Percentiles rank a stretch among this genome's conserved stretches.
These are phyloP conservation scores for Noctua pronuba DNA, from an alignment of 2,888 invertebrate species.

Conservation along the genomic window DNA sequence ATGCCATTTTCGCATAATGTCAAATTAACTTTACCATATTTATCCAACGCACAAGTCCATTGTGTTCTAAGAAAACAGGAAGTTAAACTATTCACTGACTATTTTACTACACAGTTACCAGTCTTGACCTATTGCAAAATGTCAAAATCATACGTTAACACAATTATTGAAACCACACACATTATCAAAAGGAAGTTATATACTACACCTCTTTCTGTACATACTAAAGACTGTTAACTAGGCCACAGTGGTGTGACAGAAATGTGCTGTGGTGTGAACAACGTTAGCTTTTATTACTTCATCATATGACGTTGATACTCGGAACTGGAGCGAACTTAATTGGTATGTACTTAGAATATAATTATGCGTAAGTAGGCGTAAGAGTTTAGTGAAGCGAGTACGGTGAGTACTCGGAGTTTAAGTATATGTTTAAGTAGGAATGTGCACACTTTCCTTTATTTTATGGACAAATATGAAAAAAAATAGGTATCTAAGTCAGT, in stretches of 20 bases:
- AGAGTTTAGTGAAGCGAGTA: not conserved
- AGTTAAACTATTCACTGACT: not conserved
- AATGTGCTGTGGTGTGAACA: constrained; percentile 44
- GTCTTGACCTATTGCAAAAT: constrained; percentile 42
- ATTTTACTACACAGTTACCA: not conserved
- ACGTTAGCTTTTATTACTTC: constrained; percentile 54
- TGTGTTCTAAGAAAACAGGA: constrained; percentile 21
- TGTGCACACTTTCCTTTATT: too few species aligned
- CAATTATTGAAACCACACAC: not conserved
- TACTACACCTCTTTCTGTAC: constrained; percentile 31
- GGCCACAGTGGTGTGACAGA: constrained; percentile 40
- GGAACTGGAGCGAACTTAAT: constrained; percentile 54
- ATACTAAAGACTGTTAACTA: constrained; percentile 29
- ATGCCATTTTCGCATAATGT: too few species aligned
- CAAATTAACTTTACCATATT: not conserved
- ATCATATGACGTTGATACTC: constrained; percentile 45
- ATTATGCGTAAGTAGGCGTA: constrained; percentile 12
- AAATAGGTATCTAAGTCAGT: not conserved
- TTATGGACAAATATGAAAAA: too few species aligned
- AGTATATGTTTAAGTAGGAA: not conserved
- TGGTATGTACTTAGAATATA: constrained; percentile 11
- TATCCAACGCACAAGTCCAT: not conserved
- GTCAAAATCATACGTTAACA: constrained; percentile 13
- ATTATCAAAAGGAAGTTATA: constrained; percentile 46
- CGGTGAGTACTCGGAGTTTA: not conserved